Conservation (phyloP, 1,140 invertebrate species). For the Acromyrmex charruanus region DNA sequence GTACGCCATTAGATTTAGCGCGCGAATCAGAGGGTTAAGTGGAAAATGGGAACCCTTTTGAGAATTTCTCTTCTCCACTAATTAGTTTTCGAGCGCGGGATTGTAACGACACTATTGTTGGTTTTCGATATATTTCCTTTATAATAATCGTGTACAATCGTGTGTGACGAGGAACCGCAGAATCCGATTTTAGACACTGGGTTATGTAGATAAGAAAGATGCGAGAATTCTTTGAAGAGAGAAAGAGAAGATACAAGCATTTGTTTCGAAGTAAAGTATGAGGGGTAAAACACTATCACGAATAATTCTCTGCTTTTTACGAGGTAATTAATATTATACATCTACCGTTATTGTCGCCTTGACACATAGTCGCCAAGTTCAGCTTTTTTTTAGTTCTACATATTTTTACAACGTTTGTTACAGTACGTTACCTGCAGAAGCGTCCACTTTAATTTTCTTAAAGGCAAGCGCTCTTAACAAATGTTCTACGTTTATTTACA, state of each 20-base stretch:
- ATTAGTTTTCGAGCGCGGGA: background rate
- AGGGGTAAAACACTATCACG: background rate
- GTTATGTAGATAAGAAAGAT: background rate
- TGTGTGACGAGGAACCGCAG: background rate
- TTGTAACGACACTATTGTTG: conserved; percentile 21
- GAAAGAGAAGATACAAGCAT: background rate
- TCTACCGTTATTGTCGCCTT: background rate
- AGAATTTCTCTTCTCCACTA: background rate
- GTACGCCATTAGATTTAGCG: conserved; percentile 17
- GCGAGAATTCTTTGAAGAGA: background rate
- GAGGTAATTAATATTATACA: background rate
- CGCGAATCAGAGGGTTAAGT: background rate
- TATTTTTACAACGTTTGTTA: background rate
- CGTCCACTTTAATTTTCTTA: conserved; percentile 13
- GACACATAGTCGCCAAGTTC: background rate
- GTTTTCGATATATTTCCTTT: conserved; percentile 5
- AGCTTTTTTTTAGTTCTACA: background rate
- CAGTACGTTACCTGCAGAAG: background rate
- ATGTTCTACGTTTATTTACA: conserved; percentile 14
- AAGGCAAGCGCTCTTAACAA: background rate
- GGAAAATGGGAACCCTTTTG: conserved; percentile 17
- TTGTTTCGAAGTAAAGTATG: background rate
- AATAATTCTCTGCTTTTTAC: conserved; percentile 32
- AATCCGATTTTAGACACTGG: background rate
- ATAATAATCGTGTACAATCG: background rate